phyloP scores from a whole-genome alignment of 2,888 invertebrate species.

The Tyria jacobaeae region DNA sequence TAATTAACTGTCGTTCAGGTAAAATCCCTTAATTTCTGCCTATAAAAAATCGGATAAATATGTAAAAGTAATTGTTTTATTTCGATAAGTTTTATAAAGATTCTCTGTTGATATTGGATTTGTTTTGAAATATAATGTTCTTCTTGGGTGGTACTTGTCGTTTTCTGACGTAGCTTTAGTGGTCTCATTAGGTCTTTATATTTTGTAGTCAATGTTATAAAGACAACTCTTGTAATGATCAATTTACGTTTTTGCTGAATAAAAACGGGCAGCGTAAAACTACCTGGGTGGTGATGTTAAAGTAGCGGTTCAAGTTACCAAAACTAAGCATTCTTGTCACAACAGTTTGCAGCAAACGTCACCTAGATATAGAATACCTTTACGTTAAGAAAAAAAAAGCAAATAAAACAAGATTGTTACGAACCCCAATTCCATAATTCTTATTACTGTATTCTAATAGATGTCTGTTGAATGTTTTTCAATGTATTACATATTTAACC shows the following conservation, averaged over 20 bases:
- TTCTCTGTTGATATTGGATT: slow-evolving; percentile 40
- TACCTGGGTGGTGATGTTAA: neutral
- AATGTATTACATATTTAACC: too few relatives aligned
- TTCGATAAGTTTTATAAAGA: slow-evolving; percentile 47
- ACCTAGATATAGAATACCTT: too few relatives aligned
- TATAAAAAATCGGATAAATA: slow-evolving; percentile 55
- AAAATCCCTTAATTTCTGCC: slow-evolving; percentile 40
- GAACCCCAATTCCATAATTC: too few relatives aligned
- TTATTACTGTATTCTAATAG: too few relatives aligned
- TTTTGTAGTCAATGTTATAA: slow-evolving; percentile 3
- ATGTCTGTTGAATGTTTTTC: too few relatives aligned
- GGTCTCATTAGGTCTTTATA: slow-evolving; percentile 11
- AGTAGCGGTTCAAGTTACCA: neutral
- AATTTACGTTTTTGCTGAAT: slow-evolving; percentile 5
- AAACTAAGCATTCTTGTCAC: neutral
- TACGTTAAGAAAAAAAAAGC: too few relatives aligned
- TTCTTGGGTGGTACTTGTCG: slow-evolving; percentile 37
- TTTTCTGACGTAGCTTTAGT: neutral
- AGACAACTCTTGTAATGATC: neutral
- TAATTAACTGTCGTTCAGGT: slow-evolving; percentile 51
- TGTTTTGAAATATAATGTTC: slow-evolving; percentile 22
- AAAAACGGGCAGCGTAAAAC: neutral
- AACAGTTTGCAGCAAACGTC: neutral
- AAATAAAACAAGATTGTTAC: too few relatives aligned
- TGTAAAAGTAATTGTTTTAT: slow-evolving; percentile 59